Evolutionary conservation across 1,140 invertebrate species (phyloP), one percentile per base, ranked within the genome.

Genomic region (Chrysopa pallens): DNA sequence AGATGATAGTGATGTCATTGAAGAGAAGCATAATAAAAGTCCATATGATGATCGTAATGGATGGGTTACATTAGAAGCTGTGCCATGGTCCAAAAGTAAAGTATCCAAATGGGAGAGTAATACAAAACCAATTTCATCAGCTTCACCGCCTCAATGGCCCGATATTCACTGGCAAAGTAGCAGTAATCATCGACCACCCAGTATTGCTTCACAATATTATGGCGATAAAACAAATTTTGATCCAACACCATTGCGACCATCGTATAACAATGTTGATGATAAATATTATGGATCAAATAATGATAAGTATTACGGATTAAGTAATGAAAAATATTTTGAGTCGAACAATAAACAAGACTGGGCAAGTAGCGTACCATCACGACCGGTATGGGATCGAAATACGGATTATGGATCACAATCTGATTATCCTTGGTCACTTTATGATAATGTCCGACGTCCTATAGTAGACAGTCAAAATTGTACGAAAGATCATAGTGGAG

Each of bases 1-100:
- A 23, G 70, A 67, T 68, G 66, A 69, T 53, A 55, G 58, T 48
- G 48, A 58, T 51, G 62, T 65, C 55, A 53, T 46, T 6, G 39
- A 59, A 7, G 64, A 68, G 35, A 52, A 69, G 46, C 59, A 61
- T 46, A 66, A 74, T 41, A 68, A 70, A 50, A 58, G 72, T 55
- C 68, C 72, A 1, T 73, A 70, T 45, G 74, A 81, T 42, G 76
- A 82, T 48, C 69, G 74, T 47, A 73, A 75, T 42, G 79, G 78
- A 0, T 84, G 80, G 80, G 78, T 83, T 0, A 77, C 76, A 3
- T 57, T 84, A 35, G 79, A 84, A 40, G 77, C 79, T 0, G 69
- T 84, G 6, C 78, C 80, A 1, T 84, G 80, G 80, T 80, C 78
- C 1, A 72, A 76, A 11, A 81, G 78, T 45, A 81, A 82, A 62